Evolutionary conservation across 2,888 invertebrate species (phyloP), one percentile per base, ranked within the genome.

Genomic region (Agrotis exclamationis): DNA sequence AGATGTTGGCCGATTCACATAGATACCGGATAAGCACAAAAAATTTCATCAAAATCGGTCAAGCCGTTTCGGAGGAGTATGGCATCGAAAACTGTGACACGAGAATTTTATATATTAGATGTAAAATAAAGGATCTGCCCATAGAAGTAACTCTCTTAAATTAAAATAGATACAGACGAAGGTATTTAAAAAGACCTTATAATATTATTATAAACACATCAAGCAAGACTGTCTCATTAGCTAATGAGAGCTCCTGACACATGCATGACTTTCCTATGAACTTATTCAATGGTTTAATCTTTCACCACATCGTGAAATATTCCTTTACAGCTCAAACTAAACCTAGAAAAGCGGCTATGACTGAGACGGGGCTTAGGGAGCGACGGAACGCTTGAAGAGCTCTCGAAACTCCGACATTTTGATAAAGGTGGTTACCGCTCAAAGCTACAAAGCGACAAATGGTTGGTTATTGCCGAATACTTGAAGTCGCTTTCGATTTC

Each of bases 371-470:
- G 13, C 22, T 22, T 44, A 22, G 1, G n/a, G 2, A 20, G n/a
- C 24, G 63, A 44, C 45, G 22, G n/a, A 14, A 28, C 48, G n/a
- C 11, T 69, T 70, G 14, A 28, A 67, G 57, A 22, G 50, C 67
- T 57, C 44, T 57, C 3, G 13, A 67, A 67, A 56, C 56, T 57
- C 44, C 33, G 39, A 13, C 14, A 14, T 44, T 57, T 44, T 44
- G 9, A 54, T 22, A 22, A 50, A 24, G 11, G 48, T 18, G 11
- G 50, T 33, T 47, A 20, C 16, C 7, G 28, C 16, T 16, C 54
- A n/a, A 13, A 16, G 18, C 33, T n/a, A 20, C n/a, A 66, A 24
- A 39, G 66, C 22, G 20, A 66, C 47, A 54, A 48, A 69, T 48
- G 2, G 6, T 65, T 66, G 47, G 24, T n/a, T 48, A 48, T 44